Evolutionary conservation across 2,797 vertebrate genomes (phyloP).

Genomic region (Paramormyrops hopkinsi): DNA sequence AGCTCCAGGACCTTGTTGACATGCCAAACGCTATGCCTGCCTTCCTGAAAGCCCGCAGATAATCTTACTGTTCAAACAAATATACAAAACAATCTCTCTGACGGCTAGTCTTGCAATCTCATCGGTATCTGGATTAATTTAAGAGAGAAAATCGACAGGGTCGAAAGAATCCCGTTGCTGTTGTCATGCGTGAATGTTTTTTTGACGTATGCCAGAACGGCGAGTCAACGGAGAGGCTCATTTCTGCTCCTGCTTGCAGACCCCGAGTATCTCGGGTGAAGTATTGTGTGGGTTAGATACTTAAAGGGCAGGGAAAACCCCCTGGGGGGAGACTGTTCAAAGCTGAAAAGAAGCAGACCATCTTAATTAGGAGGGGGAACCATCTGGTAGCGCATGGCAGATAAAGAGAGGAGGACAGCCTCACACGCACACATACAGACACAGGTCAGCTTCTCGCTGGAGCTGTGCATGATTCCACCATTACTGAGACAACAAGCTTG

Average conservation of each 20-base stretch:
- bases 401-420: constrained; percentile 28
- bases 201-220: neutral
- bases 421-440: neutral
- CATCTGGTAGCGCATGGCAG: constrained; percentile 47
- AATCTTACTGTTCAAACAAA: neutral
- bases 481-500: neutral
- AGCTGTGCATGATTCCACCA: neutral
- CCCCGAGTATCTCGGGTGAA: neutral
- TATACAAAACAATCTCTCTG: neutral
- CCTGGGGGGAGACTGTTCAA: constrained; percentile 12
- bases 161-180: neutral
- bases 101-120: neutral
- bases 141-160: neutral
- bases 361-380: constrained; percentile 43
- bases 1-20: neutral
- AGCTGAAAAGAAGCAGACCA: constrained; percentile 46
- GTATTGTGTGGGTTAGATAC: neutral
- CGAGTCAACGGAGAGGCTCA: neutral
- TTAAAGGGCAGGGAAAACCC: neutral
- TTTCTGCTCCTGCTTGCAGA: neutral
- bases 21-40: neutral
- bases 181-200: neutral
- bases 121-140: neutral
- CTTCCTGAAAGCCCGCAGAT: neutral
- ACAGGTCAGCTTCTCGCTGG: neutral